Evolutionary conservation across 1,140 invertebrate genomes (phyloP).

Genomic region (Phocides pigmalion): DNA sequence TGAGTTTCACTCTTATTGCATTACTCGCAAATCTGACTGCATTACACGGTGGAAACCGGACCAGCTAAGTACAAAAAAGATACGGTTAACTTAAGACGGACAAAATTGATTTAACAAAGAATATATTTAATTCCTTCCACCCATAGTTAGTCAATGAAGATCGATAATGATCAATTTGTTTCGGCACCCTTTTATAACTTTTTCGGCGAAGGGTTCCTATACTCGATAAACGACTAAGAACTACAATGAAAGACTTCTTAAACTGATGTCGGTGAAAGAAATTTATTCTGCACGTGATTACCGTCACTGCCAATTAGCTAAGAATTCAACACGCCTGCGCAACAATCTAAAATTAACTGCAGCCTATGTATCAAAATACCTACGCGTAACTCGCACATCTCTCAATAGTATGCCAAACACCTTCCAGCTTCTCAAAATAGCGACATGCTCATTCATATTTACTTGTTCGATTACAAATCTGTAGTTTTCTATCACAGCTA

Average conservation of each 20-base stretch:
- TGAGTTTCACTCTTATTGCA: neutral
- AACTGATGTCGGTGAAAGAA: constrained; percentile 35
- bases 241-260: constrained; percentile 5
- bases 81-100: neutral
- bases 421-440: constrained; percentile 81
- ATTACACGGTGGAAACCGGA: neutral
- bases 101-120: no score
- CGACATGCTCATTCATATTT: constrained; percentile 66
- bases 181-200: constrained; percentile 8
- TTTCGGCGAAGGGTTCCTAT: constrained; percentile 7
- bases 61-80: neutral
- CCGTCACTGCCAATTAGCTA: constrained; percentile 80
- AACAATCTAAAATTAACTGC: constrained; percentile 83
- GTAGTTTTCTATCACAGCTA: neutral
- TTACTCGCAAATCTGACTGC: constrained; percentile 3
- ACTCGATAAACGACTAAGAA: constrained; percentile 1
- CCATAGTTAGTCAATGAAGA: constrained; percentile 14
- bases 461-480: constrained; percentile 52
- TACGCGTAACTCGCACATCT: constrained; percentile 80
- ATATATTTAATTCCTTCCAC: constrained; percentile 17
- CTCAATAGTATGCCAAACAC: constrained; percentile 82
- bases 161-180: constrained; percentile 17
- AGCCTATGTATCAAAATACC: constrained; percentile 83
- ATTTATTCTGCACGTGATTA: constrained; percentile 71
- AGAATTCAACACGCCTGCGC: constrained; percentile 80